Base-by-base conservation (phyloP, 2,888 invertebrate genomes). In the Celastrina argiolus region DNA sequence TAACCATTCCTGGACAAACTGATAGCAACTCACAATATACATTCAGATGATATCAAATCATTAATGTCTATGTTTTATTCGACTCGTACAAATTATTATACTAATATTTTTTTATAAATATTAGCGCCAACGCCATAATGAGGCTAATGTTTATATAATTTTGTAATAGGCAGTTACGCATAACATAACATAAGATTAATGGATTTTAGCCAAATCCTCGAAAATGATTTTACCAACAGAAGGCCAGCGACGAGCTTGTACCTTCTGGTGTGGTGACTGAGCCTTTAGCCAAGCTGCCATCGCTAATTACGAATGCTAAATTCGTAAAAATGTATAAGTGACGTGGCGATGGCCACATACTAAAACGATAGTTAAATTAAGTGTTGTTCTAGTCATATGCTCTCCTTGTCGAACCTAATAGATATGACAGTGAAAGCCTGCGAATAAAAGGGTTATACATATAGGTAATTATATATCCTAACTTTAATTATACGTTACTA, bases 151-250 rank as follows among this genome's bases (percentile, higher is more conserved):
- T 51, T 51, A 51, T 26, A 51, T 51, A 51, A 51, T 51, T 22
- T 51, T 51, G 51, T 26, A 51, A 51, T 51, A 51, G 12, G 51
- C 22, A 51, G 22, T 51, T 51, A 51, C 51, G 51, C 51, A 51
- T 51, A 51, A 26, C 51, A 26, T 51, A 51, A 51, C 51, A 5
- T 51, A 51, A 51, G 51, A 51, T 22, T 51, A 51, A 51, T 51
- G 51, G 16, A 8, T 26, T 51, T 22, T 22, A 51, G 51, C 51
- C 51, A 22, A 51, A 51, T 51, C 22, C 22, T 45, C 22, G 22
- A 12, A n/a, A 22, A 51, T 51, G 4, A 51, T 51, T 45, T 22
- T 26, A 26, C 14, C 26, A 22, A 12, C 22, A 22, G 51, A 51
- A 51, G 51, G 26, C 22, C 22, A 22, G 22, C 12, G 22, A 51